Evolutionary conservation across 2,797 vertebrate genomes (phyloP).

Genomic region (Alfaro cultratus): DNA sequence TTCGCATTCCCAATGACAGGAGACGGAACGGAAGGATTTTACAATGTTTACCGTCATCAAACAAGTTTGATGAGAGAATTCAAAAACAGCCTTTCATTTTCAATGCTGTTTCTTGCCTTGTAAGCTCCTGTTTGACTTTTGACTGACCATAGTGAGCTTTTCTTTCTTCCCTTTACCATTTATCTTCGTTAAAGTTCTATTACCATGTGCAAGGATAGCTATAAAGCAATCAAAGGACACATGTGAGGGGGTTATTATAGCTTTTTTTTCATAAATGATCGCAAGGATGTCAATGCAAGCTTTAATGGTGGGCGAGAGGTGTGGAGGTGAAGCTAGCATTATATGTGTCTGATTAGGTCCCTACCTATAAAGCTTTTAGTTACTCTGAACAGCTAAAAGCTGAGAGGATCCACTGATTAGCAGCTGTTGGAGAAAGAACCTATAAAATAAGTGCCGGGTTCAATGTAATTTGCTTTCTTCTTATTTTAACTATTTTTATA

Average conservation of each 20-base stretch:
- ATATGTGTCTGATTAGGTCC: constrained; percentile 48
- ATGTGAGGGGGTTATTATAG: constrained; percentile 26
- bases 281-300: constrained; percentile 14
- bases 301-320: constrained; percentile 20
- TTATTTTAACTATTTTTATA: not conserved
- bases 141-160: not conserved
- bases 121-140: constrained; percentile 7
- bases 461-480: constrained; percentile 2
- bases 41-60: constrained; percentile 27
- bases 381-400: constrained; percentile 9
- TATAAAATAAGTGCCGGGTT: not conserved
- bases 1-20: constrained; percentile 83
- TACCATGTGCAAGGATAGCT: constrained; percentile 1
- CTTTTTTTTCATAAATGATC: constrained; percentile 30
- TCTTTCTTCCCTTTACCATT: not conserved
- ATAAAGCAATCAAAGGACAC: constrained; percentile 32
- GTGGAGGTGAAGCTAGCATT: constrained; percentile 4
- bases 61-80: constrained; percentile 14
- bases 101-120: constrained; percentile 6
- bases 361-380: constrained; percentile 50
- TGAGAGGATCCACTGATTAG: constrained; percentile 13
- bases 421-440: not conserved
- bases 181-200: constrained; percentile 17
- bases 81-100: not conserved
- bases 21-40: constrained; percentile 59